Evolutionary conservation across 2,113 vertebrate genomes (phyloP).

Genomic region (Crotophaga sulcirostris): DNA sequence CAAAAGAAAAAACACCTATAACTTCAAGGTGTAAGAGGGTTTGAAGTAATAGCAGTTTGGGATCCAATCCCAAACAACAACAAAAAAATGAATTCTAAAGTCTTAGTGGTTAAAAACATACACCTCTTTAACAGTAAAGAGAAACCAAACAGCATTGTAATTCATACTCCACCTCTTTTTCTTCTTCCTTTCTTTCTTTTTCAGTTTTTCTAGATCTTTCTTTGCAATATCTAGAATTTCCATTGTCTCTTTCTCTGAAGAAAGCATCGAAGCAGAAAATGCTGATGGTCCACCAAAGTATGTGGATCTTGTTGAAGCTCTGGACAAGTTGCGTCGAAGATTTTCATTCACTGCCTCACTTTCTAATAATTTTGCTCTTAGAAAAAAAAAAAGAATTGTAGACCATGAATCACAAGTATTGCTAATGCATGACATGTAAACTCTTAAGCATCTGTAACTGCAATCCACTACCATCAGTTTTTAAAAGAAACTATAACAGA

Average conservation of each 20-base stretch:
- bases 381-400: not conserved
- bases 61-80: not conserved
- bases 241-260: slow-evolving; percentile 87
- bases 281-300: slow-evolving; percentile 81
- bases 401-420: not conserved
- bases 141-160: not conserved
- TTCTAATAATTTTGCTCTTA: slow-evolving; percentile 93
- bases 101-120: not conserved
- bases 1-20: not conserved
- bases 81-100: not conserved
- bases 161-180: slow-evolving; percentile 87
- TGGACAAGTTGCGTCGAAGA: slow-evolving; percentile 87
- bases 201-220: slow-evolving; percentile 94
- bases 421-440: not conserved
- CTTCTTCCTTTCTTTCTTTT: slow-evolving; percentile 93
- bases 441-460: not conserved
- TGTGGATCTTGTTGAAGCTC: slow-evolving; percentile 84
- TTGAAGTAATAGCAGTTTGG: not conserved
- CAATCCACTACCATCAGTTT: not conserved
- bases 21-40: not conserved
- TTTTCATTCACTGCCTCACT: slow-evolving; percentile 94
- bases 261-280: slow-evolving; percentile 76
- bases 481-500: not conserved
- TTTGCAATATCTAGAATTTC: slow-evolving; percentile 96
- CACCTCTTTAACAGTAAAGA: not conserved